phyloP scores from a whole-genome alignment of 2,797 vertebrate species.

The Poecilia gillii region DNA sequence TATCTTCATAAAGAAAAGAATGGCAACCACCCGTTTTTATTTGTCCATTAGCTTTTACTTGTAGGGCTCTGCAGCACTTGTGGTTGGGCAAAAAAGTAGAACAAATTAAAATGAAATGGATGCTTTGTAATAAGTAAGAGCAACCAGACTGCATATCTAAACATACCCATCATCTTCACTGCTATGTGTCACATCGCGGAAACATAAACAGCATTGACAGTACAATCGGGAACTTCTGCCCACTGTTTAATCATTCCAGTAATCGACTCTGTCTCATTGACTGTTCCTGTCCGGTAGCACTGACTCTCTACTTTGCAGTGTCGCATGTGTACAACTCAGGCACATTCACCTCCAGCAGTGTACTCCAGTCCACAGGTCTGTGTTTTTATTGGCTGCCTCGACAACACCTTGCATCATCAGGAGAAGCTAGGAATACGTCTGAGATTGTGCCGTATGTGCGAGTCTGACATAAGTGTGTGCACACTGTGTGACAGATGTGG shows the following conservation, averaged over 20 bases:
- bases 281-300: constrained; percentile 42
- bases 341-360: constrained; percentile 48
- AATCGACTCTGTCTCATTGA: constrained; percentile 16
- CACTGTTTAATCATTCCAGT: constrained; percentile 26
- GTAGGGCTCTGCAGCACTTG: background rate
- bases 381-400: constrained; percentile 40
- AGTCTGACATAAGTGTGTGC: constrained; percentile 32
- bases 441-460: constrained; percentile 36
- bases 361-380: constrained; percentile 32
- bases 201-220: constrained; percentile 21
- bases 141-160: constrained; percentile 36
- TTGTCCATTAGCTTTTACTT: background rate
- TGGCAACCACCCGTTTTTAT: background rate
- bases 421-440: constrained; percentile 38
- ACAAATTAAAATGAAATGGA: constrained; percentile 10
- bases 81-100: constrained; percentile 13
- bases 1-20: background rate
- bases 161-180: constrained; percentile 38
- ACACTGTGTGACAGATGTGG: constrained; percentile 69
- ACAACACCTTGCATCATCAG: constrained; percentile 46
- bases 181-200: constrained; percentile 28
- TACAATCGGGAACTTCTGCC: constrained; percentile 18
- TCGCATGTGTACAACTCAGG: constrained; percentile 38
- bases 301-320: constrained; percentile 39
- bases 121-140: constrained; percentile 18